Conservation (phyloP, 1,140 invertebrate species). For the Augochlora pura region DNA sequence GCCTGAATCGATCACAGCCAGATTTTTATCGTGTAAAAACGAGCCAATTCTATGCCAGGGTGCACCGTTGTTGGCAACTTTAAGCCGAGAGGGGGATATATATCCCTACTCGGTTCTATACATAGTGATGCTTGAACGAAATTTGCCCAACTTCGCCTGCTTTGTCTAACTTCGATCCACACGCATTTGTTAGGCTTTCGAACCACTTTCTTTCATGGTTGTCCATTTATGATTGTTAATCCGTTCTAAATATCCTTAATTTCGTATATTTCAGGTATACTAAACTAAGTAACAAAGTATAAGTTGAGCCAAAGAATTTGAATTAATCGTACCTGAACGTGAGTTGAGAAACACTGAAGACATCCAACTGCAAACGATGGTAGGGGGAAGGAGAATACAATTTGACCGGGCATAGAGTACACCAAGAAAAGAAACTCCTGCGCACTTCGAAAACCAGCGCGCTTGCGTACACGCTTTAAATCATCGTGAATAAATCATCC, state of each 20-base stretch:
- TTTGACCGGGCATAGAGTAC: too few species aligned
- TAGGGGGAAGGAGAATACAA: neutral
- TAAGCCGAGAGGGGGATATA: neutral
- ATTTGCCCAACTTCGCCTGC: neutral
- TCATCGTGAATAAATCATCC: too few species aligned
- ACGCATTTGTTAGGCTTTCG: neutral
- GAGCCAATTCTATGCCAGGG: neutral
- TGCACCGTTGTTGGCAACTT: neutral
- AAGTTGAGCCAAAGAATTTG: neutral
- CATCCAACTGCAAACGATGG: neutral
- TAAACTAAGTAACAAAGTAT: neutral
- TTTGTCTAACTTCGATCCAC: neutral
- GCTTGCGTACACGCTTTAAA: too few species aligned
- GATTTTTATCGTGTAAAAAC: slow-evolving; percentile 17
- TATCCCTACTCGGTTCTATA: slow-evolving; percentile 1
- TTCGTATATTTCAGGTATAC: neutral
- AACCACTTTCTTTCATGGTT: neutral
- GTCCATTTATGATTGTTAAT: neutral
- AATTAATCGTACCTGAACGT: neutral
- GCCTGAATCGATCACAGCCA: neutral
- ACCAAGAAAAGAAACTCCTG: too few species aligned
- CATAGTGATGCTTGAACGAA: neutral
- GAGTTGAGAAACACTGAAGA: neutral
- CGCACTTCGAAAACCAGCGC: too few species aligned
- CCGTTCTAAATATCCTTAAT: neutral